These are phyloP conservation scores for Petaurus breviceps DNA, from an alignment of 2,113 vertebrate species.

Conservation along the genomic window DNA sequence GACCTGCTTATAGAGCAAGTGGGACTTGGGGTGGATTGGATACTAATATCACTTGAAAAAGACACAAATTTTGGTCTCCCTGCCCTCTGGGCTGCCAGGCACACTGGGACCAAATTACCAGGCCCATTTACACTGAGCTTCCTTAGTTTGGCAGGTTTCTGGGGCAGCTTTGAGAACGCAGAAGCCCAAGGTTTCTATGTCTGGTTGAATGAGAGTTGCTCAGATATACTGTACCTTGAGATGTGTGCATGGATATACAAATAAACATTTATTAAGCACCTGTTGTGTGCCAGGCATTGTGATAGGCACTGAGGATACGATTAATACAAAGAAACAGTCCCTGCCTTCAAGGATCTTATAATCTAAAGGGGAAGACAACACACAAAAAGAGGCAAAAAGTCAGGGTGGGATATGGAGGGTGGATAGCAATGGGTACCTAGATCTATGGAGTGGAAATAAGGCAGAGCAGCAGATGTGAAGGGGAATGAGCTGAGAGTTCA, in stretches of 20 bases:
- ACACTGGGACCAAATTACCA: rapidly evolving
- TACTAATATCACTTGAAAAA: background rate
- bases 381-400: background rate
- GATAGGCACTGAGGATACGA: background rate
- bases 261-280: background rate
- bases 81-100: rapidly evolving
- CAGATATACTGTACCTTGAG: background rate
- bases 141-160: background rate
- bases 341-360: background rate
- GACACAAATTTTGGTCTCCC: background rate
- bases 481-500: background rate
- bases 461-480: background rate
- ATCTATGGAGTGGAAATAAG: background rate
- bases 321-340: background rate
- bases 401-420: background rate
- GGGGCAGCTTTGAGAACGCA: background rate
- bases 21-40: background rate
- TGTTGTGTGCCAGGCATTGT: background rate
- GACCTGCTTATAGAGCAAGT: slow-evolving; percentile 33
- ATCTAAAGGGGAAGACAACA: background rate
- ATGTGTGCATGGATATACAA: background rate
- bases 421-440: background rate
- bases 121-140: background rate
- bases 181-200: background rate
- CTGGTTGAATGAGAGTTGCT: background rate